Base-by-base conservation (phyloP, 2,888 invertebrate species). In the Pteria penguin region DNA sequence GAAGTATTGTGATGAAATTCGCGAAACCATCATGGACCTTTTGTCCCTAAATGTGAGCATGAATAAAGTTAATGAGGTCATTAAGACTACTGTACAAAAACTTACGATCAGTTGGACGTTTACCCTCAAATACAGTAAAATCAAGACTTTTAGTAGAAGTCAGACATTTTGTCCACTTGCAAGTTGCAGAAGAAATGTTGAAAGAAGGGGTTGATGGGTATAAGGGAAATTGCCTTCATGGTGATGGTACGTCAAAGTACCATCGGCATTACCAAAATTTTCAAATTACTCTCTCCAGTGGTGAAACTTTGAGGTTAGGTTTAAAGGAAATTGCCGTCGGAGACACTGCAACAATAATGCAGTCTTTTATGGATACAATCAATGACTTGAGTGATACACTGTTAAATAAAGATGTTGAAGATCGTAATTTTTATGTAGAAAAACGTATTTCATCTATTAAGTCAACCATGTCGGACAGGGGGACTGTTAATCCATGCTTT, bases 401-500 rank as follows among this genome's bases (percentile, higher is more conserved):
- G 1, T n/a, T 33, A 33, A 45, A 29, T n/a, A 3, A 22, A 26
- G 29, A 57, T 62, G 24, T 57, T 18, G 52, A 60, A 0, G 52
- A 61, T 31, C 36, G 67, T n/a, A 33, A 63, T 2, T 55, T 31
- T 2, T 63, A 27, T 11, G 74, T 78, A 31, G 61, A 70, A 36
- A 33, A 58, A 24, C 27, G 62, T 1, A 33, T 75, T 22, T 8
- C 75, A 11, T 75, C 75, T 4, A 63, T 75, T 26, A 69, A 5
- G 8, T 62, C 71, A 2, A 78, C 74, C 5, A 79, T 79, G 79
- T 76, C 76, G 54, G 76, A 79, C n/a, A 73, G 75, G 26, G 69
- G 72, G 22, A 31, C 68, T n/a, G 68, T 52, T 0, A 72, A 75
- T 54, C 68, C 60, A 26, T 26, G 67, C 4, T 72, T 70, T 14